Evolutionary conservation across 2,113 vertebrate species (phyloP), one percentile per base, ranked within the genome.

Genomic region (Ariopsis seemanni): DNA sequence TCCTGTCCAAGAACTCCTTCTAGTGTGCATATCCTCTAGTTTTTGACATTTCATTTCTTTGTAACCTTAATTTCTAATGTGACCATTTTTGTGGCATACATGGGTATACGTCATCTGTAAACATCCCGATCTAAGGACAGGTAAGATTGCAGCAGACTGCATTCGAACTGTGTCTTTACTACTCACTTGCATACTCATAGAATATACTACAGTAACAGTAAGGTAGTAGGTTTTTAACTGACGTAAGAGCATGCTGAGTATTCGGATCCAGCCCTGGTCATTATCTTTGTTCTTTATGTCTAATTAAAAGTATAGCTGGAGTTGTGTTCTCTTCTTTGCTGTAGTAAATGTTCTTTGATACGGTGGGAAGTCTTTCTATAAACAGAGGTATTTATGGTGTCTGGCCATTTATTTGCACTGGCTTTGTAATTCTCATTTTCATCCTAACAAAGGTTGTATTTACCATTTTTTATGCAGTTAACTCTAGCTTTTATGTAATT

Each of bases 391-490:
- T 42, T 81, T 42, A 81, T 62, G 57, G 18, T 60, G 57, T 62
- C 57, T 81, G 14, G 7, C 30, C 48, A 62, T 81, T 81, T 34
- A 81, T 62, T 42, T 48, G 79, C 30, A 48, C 5, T 48, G 57
- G 58, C 2, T 81, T 81, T 22, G 27, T 81, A 60, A 22, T 81
- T 81, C 79, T 25, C 18, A 25, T 82, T 82, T 82, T 82, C 58
- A 12, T 82, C 30, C 53, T 42, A 5, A 82, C 79, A 48, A 62
- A 82, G 79, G 57, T 82, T 82, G 57, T 62, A 22, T 82, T 81
- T 81, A 81, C 55, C 78, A 81, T 81, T 81, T 81, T 81, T 81
- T 60, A 81, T 81, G 27, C 60, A 58, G 55, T 81, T 81, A 81
- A 17, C 27, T 81, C 78, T 57, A 60, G 78, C 53, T 58, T 82